phyloP scores from a whole-genome alignment of 2,797 vertebrate genomes.

The Sebastes alutus region DNA sequence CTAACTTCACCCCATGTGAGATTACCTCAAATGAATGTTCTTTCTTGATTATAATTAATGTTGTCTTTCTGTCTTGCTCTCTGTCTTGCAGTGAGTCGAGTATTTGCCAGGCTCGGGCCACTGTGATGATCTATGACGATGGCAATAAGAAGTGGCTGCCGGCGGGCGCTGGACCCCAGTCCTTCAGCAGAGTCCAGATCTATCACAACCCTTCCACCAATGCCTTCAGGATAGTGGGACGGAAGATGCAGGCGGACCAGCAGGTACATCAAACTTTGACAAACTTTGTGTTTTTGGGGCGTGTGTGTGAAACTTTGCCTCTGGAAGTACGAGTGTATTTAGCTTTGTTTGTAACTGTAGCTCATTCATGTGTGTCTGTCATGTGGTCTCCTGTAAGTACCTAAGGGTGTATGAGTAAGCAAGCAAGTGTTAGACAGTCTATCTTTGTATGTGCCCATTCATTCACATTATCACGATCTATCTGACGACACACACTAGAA shows the following conservation, averaged over 20 bases:
- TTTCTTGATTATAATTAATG: not conserved
- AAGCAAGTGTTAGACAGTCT: slow-evolving; percentile 11
- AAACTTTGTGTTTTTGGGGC: not conserved
- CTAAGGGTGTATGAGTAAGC: slow-evolving; percentile 13
- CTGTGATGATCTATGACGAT: slow-evolving; percentile 94
- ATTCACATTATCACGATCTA: not conserved
- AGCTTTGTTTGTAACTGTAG: not conserved
- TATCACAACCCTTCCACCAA: slow-evolving; percentile 89
- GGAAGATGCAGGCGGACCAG: slow-evolving; percentile 92
- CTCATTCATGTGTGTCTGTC: not conserved
- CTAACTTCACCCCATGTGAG: rapidly evolving
- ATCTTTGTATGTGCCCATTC: slow-evolving; percentile 7
- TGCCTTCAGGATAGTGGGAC: slow-evolving; percentile 91
- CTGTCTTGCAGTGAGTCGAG: slow-evolving; percentile 86
- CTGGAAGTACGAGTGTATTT: not conserved
- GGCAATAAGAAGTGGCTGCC: slow-evolving; percentile 91
- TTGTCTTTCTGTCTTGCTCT: slow-evolving; percentile 3
- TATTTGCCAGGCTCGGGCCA: slow-evolving; percentile 91
- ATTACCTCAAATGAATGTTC: not conserved
- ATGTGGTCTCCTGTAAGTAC: not conserved
- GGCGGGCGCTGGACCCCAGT: slow-evolving; percentile 85
- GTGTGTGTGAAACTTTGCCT: not conserved
- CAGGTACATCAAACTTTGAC: slow-evolving; percentile 81
- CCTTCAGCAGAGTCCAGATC: slow-evolving; percentile 92
- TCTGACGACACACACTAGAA: not conserved